A percentile compares a stretch with the other conserved stretches of the same genome.
Conservation (phyloP, 1,140 invertebrate genomes). For the Dinothrombium tinctorium region DNA sequence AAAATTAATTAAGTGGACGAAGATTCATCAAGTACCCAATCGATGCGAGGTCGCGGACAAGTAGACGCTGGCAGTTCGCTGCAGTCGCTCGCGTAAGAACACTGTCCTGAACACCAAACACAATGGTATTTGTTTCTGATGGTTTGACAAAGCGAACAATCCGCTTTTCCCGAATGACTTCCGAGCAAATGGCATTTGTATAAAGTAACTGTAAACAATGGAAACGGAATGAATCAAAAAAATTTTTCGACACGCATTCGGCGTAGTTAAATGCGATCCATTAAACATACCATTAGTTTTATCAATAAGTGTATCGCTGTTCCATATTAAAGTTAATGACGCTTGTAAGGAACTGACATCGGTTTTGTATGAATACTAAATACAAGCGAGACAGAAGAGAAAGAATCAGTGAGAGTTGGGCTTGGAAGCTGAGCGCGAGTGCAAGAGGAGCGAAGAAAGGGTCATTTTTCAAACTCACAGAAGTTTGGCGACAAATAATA, state of each 20-base stretch:
- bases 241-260: neutral
- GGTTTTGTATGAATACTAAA: slow-evolving; percentile 19
- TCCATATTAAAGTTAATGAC: slow-evolving; percentile 74
- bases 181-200: slow-evolving; percentile 85
- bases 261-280: neutral
- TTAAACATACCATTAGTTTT: slow-evolving; percentile 33
- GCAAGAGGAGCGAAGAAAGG: no score
- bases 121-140: slow-evolving; percentile 56
- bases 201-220: slow-evolving; percentile 35
- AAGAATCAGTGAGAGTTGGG: no score
- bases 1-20: no score
- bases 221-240: neutral
- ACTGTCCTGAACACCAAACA: slow-evolving; percentile 47
- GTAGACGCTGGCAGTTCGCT: slow-evolving; percentile 18
- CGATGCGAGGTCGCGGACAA: neutral
- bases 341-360: slow-evolving; percentile 26
- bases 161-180: slow-evolving; percentile 65
- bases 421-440: no score
- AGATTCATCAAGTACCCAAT: no score
- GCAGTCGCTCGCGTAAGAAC: slow-evolving; percentile 28
- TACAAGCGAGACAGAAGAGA: slow-evolving; percentile 12
- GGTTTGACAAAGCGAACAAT: slow-evolving; percentile 79
- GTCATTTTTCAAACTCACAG: no score
- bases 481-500: neutral
- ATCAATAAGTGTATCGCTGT: slow-evolving; percentile 69